Evolutionary conservation across 2,113 vertebrate species (phyloP).

Genomic region (Tyto alba): DNA sequence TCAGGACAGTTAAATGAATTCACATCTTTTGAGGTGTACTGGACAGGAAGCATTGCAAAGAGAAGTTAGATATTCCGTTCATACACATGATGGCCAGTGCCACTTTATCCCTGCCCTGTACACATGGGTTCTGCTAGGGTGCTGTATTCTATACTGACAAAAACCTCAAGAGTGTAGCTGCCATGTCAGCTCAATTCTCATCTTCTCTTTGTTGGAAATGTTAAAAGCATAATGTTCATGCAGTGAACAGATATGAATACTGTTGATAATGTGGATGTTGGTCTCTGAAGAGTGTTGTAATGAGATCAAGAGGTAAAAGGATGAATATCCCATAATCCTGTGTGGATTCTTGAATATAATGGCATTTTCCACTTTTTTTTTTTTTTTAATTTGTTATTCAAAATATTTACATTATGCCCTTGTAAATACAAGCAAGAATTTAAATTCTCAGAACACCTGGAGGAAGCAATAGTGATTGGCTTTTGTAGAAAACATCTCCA

Average conservation of each 20-base stretch:
- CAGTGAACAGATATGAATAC: neutral
- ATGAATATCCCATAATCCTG: neutral
- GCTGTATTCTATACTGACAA: neutral
- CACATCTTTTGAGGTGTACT: neutral
- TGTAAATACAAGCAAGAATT: neutral
- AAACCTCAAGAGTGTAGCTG: neutral
- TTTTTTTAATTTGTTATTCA: neutral
- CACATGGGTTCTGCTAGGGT: neutral
- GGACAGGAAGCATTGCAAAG: neutral
- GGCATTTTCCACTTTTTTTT: neutral
- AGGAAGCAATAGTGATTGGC: neutral
- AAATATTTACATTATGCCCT: neutral
- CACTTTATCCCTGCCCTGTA: neutral
- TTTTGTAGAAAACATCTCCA: neutral
- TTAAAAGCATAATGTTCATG: neutral
- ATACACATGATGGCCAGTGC: neutral
- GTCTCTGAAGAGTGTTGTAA: neutral
- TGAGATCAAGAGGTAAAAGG: neutral
- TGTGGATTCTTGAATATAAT: neutral
- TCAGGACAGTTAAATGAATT: neutral
- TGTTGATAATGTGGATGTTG: neutral
- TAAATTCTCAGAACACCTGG: neutral
- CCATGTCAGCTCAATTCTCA: neutral
- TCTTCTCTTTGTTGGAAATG: neutral
- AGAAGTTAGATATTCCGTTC: neutral